A percentile compares a stretch with the other conserved stretches of the same genome.
phyloP scores from a whole-genome alignment of 2,797 vertebrate species.

The Saxicola maurus region DNA sequence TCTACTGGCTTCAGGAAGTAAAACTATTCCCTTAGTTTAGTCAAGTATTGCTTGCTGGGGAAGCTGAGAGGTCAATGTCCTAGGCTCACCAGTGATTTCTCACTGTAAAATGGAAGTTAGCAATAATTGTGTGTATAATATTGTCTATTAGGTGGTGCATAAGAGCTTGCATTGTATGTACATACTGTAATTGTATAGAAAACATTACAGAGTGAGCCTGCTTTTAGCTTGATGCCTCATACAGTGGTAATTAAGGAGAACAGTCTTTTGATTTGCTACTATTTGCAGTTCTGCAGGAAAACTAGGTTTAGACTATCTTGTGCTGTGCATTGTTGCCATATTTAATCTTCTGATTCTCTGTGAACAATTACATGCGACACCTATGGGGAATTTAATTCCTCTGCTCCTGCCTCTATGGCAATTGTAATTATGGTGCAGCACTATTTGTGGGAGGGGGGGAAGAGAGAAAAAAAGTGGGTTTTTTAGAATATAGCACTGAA shows the following conservation, averaged over 20 bases:
- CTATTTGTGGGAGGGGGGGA: neutral
- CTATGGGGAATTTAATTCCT: constrained; percentile 78
- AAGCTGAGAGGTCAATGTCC: constrained; percentile 69
- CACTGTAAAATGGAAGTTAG: constrained; percentile 63
- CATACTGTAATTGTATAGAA: constrained; percentile 73
- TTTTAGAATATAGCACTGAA: constrained; percentile 59
- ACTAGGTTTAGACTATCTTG: constrained; percentile 75
- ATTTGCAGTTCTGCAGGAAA: constrained; percentile 76
- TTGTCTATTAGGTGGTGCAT: constrained; percentile 73
- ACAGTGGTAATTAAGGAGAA: constrained; percentile 81
- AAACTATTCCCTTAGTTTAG: constrained; percentile 69
- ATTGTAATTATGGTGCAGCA: constrained; percentile 70
- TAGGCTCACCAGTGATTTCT: constrained; percentile 63
- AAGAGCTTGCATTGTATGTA: constrained; percentile 73
- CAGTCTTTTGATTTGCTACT: constrained; percentile 78
- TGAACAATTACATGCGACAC: constrained; percentile 72
- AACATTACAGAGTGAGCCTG: constrained; percentile 81
- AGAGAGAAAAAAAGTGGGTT: neutral
- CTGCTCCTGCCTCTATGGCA: constrained; percentile 68
- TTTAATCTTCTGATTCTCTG: constrained; percentile 75
- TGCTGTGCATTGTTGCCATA: constrained; percentile 72
- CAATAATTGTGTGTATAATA: constrained; percentile 70
- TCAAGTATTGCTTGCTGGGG: constrained; percentile 63
- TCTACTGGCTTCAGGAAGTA: constrained; percentile 66
- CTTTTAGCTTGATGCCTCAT: constrained; percentile 78